Base-by-base conservation (phyloP, 2,113 vertebrate genomes). In the Nettapus auritus region DNA sequence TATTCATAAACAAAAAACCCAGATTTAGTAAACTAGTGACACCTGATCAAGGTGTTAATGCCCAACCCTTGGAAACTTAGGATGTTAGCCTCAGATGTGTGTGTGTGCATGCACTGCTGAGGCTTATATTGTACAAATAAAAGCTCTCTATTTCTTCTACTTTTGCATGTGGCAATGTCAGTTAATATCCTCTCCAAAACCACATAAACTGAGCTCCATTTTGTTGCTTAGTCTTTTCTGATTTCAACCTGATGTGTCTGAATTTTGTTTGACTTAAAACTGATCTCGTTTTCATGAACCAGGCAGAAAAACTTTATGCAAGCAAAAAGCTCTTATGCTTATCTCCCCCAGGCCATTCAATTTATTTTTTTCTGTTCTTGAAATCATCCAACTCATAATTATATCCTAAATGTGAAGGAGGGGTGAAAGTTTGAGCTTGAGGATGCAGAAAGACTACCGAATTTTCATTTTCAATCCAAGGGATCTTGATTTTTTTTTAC, bases 1-100 rank as follows among this genome's bases (percentile, higher is more conserved):
- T 70, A 62, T 9, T 48, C 6, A 2, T 6, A 71, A 6, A 8
- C 50, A 2, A 56, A 70, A 89, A n/a, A 9, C 1, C 1, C 1
- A 0, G 11, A 59, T 13, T 57, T 13, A 8, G 3, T 87, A 29
- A 20, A 57, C 6, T 62, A 52, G 38, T 82, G 9, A 9, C 50
- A 31, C 75, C n/a, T 82, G 53, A 92, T 59, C 13, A 79, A 44
- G 68, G 5, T 14, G 44, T 50, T 52, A 34, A n/a, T 28, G 25
- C 9, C 8, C 81, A 88, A 21, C 29, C 34, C 14, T 42, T 52
- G 25, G 53, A 94, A 82, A 63, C 4, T 23, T 14, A 13, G 26
- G n/a, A 53, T 29, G 2, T 53, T 31, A 78, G 3, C 13, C 52
- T 84, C 29, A 36, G 18, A 67, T 18, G 11, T 29, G 17, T 17